A percentile compares a stretch with the other conserved stretches of the same genome.
Evolutionary conservation across 2,888 invertebrate genomes (phyloP).

Genomic region (Xanthorhoe spadicearia): DNA sequence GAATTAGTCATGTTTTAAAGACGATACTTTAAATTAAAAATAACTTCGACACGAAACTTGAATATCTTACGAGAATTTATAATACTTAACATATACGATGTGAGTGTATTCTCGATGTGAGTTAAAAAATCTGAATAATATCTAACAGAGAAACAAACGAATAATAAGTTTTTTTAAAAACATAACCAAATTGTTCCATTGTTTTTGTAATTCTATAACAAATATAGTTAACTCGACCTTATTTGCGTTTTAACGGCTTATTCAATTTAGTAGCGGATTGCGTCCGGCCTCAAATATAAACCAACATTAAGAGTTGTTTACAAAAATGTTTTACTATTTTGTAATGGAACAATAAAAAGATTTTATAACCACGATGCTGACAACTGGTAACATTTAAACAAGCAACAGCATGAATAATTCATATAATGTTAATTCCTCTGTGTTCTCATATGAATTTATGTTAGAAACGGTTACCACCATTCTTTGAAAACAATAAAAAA

Average conservation of each 20-base stretch:
- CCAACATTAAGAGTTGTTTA: constrained; percentile 5
- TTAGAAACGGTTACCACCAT: constrained; percentile 27
- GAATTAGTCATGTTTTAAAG: background rate
- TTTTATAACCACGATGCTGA: constrained; percentile 22
- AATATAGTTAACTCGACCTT: background rate
- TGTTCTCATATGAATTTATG: constrained; percentile 41
- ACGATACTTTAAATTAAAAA: no score
- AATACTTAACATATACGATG: no score
- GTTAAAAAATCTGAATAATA: no score
- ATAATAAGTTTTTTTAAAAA: no score
- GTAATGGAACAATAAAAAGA: constrained; percentile 26
- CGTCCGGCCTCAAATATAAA: background rate
- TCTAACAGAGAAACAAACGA: no score
- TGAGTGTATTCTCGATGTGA: no score
- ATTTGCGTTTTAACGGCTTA: background rate
- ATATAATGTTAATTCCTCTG: constrained; percentile 42
- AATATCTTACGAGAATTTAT: no score
- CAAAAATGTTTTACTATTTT: constrained; percentile 15
- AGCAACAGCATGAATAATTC: constrained; percentile 45
- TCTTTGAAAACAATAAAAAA: constrained; percentile 7
- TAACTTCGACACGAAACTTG: no score
- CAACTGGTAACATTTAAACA: constrained; percentile 43
- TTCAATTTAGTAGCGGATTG: background rate
- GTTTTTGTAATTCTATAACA: background rate
- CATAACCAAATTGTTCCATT: no score